phyloP scores from a whole-genome alignment of 2,113 vertebrate genomes.

The Cephalopterus ornatus region DNA sequence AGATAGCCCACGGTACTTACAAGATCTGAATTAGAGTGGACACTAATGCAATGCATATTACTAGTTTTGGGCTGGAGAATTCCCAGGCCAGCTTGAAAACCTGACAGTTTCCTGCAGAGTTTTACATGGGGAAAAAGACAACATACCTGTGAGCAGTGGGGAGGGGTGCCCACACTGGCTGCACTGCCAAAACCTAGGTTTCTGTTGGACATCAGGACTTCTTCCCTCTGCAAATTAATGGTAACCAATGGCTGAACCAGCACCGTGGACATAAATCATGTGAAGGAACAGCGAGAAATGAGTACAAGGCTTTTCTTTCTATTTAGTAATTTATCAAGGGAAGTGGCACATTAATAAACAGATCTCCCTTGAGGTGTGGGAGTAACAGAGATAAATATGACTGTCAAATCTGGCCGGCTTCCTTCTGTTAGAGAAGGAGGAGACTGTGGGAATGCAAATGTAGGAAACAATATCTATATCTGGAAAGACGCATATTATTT shows the following conservation, averaged over 20 bases:
- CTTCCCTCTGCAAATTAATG: conserved; percentile 66
- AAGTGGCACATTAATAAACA: conserved; percentile 89
- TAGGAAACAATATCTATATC: conserved; percentile 26
- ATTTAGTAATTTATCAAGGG: conserved; percentile 89
- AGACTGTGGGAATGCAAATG: conserved; percentile 73
- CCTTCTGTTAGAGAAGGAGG: conserved; percentile 67
- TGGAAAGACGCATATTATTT: conserved; percentile 7
- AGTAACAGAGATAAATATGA: conserved; percentile 84
- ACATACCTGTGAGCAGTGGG: background rate
- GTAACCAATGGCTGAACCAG: conserved; percentile 41
- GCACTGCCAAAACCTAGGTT: conserved; percentile 4
- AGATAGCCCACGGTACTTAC: background rate
- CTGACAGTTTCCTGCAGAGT: conserved; percentile 49
- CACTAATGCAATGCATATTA: conserved; percentile 57
- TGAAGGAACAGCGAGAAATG: conserved; percentile 78
- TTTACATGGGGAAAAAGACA: background rate
- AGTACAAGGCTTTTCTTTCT: conserved; percentile 84
- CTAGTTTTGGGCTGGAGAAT: conserved; percentile 32
- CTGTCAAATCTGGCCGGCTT: conserved; percentile 79
- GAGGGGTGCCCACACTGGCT: background rate
- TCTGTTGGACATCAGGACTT: conserved; percentile 34
- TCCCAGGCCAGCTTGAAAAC: conserved; percentile 47
- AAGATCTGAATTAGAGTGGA: conserved; percentile 75
- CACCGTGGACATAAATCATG: conserved; percentile 77
- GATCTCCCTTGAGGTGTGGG: conserved; percentile 83